These are phyloP conservation scores for Camptogramma bilineatum DNA, from an alignment of 2,888 invertebrate genomes.

Conservation along the genomic window DNA sequence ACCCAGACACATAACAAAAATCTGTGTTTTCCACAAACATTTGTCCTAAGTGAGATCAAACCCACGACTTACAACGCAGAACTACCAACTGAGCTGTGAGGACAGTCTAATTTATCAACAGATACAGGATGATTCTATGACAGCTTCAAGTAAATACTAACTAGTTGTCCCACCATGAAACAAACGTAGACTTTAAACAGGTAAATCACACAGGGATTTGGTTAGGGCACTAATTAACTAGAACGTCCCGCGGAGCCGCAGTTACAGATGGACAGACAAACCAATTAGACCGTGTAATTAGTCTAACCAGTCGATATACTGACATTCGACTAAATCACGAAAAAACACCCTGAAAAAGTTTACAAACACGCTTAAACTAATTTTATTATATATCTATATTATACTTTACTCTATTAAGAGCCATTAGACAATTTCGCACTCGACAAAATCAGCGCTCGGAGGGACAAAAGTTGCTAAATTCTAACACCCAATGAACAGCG, in stretches of 20 bases:
- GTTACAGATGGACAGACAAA: conserved; percentile 81
- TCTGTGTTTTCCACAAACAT: too few relatives aligned
- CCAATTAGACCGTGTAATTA: conserved; percentile 82
- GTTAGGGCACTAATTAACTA: conserved; percentile 79
- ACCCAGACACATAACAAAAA: too few relatives aligned
- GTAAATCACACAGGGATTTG: conserved; percentile 69
- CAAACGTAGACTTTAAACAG: conserved; percentile 38
- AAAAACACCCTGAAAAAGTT: conserved; percentile 12
- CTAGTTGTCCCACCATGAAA: background rate
- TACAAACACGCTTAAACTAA: background rate
- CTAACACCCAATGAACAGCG: too few relatives aligned
- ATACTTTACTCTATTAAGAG: too few relatives aligned
- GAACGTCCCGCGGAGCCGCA: conserved; percentile 72
- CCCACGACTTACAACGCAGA: too few relatives aligned
- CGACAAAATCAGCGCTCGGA: too few relatives aligned
- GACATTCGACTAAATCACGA: conserved; percentile 41
- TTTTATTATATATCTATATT: too few relatives aligned
- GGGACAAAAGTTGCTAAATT: too few relatives aligned
- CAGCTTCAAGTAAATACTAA: background rate
- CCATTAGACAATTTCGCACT: too few relatives aligned
- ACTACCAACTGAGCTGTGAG: too few relatives aligned
- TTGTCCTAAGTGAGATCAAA: too few relatives aligned
- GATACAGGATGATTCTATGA: background rate
- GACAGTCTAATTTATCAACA: too few relatives aligned
- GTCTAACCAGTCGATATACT: conserved; percentile 65